Evolutionary conservation across 2,113 vertebrate genomes (phyloP), one percentile per base, ranked within the genome.

Genomic region (Prunella fulvescens): DNA sequence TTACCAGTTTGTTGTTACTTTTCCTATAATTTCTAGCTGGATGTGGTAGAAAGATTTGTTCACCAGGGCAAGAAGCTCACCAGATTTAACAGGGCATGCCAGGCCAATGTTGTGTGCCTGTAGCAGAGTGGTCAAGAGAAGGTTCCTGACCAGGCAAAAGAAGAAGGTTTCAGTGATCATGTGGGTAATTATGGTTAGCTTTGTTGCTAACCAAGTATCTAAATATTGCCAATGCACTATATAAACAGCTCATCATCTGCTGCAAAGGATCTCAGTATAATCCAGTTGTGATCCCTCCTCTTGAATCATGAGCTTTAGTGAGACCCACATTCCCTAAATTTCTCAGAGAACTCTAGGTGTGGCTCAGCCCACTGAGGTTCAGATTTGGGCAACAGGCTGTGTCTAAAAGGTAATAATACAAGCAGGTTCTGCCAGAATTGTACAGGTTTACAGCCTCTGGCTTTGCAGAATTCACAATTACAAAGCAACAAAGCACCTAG

Each of bases 281-380:
- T 47, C n/a, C 19, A 35, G 19, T 67, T 0, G 0, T 53, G 39
- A 24, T 54, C 4, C 1, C 2, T 54, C 7, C 10, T 54, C 20
- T 31, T 31, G 24, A 40, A 25, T 35, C 25, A 14, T 53, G 56
- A 70, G 23, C 3, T 67, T 40, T 53, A 40, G 24, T 39, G 53
- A 10, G 35, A 48, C 10, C 14, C 4, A 18, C 11, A 35, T 37
- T 81, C 42, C 35, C 37, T 57, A 37, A 65, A 28, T 37, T 65
- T 81, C 31, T 72, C 44, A 39, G 44, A 28, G 50, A 57, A 33
- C 12, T 58, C 22, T 44, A 37, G 10, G 7, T 28, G 10, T 37
- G 50, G 26, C 22, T 72, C 19, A 7, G 8, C 28, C 44, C 37
- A 44, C 26, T 33, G 76, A 88, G 7, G 58, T 57, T 50, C 39